Base-by-base conservation (phyloP, 2,113 vertebrate species). In the Dryoscopus gambensis region DNA sequence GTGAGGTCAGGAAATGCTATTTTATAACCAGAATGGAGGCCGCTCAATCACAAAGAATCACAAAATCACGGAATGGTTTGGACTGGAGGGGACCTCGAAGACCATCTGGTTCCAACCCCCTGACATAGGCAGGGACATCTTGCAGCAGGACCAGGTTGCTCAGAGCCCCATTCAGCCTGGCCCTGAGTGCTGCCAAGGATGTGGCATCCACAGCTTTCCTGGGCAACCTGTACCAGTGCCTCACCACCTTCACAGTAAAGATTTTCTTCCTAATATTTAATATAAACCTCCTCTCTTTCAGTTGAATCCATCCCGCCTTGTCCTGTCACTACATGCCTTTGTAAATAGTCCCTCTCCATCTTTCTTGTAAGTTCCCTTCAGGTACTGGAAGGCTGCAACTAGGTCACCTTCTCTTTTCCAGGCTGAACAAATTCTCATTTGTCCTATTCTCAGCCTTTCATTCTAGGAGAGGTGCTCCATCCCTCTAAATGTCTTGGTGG, bases 31-130 rank as follows among this genome's bases (percentile, higher is more conserved):
- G 27, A 60, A 12, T 9, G 25, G n/a, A 83, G 31, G 77, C 23
- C 44, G 11, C 4, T 21, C 42, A 31, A 44, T 55, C 23, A 33
- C 60, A n/a, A n/a, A 28, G n/a, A 55, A n/a, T 22, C 16, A 10
- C n/a, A 24, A 18, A 63, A 44, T 56, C 10, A 27, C 64, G 13
- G 23, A 25, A 9, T 21, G 18, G 27, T 44, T 78, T 39, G 27
- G 15, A 6, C 30, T 44, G 57, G n/a, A 39, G 39, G 9, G 27
- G 37, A 23, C n/a, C 7, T 33, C 49, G 17, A 49, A 47, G 47
- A 22, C 31, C 16, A 8, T 2, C 3, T 37, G 8, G 19, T 28
- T 33, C 56, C 56, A 42, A 0, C 0, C 40, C 22, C 15, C 19
- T 47, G 47, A 15, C 21, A 13, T 2, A 5, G 17, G 11, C 55